phyloP scores from a whole-genome alignment of 2,888 invertebrate genomes.

The Lasiommata megera region DNA sequence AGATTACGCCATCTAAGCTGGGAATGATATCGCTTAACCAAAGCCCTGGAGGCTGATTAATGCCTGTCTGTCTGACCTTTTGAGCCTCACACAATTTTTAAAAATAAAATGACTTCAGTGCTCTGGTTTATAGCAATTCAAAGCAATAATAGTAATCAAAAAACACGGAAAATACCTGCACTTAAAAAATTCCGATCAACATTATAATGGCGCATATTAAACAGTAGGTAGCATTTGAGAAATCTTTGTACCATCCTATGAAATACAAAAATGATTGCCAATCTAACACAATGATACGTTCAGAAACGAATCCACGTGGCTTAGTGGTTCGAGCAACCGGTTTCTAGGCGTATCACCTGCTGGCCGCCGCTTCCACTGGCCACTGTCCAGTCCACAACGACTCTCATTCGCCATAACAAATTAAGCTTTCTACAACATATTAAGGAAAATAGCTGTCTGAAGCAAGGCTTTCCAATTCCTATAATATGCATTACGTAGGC shows the following conservation, averaged over 20 bases:
- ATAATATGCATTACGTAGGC: not conserved
- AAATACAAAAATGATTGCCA: not conserved
- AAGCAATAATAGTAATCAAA: too few species aligned
- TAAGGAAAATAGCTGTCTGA: slow-evolving; percentile 39
- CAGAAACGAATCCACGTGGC: slow-evolving; percentile 19
- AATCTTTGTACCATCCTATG: not conserved
- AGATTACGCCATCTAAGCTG: too few species aligned
- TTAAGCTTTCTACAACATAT: slow-evolving; percentile 62
- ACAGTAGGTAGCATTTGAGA: too few species aligned
- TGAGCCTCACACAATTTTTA: too few species aligned
- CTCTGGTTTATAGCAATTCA: too few species aligned
- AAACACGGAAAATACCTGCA: too few species aligned
- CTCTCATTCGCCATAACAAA: slow-evolving; percentile 53
- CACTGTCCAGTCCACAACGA: slow-evolving; percentile 35
- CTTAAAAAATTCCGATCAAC: too few species aligned
- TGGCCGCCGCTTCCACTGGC: slow-evolving; percentile 20
- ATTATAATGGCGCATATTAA: too few species aligned
- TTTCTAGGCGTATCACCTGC: slow-evolving; percentile 62
- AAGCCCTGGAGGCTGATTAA: too few species aligned
- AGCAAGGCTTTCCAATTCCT: slow-evolving; percentile 17
- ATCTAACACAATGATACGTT: not conserved
- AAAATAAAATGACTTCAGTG: too few species aligned
- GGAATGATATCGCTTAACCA: too few species aligned
- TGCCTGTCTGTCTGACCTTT: too few species aligned
- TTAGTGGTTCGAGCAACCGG: slow-evolving; percentile 50